Evolutionary conservation across 2,888 invertebrate species (phyloP).

Genomic region (Heteromurus nitidus): DNA sequence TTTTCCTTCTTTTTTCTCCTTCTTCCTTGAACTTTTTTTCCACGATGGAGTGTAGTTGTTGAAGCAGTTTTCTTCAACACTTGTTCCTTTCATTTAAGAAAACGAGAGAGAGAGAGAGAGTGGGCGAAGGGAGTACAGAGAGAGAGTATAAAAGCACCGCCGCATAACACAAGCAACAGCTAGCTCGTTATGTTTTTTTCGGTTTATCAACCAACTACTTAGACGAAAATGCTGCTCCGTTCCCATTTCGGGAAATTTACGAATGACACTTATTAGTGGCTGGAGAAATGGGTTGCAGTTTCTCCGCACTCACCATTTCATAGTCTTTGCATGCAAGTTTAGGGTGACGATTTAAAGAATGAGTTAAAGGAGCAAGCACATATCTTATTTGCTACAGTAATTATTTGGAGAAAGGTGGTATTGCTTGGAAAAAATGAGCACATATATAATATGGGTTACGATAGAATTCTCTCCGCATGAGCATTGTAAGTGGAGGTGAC

Average conservation of each 20-base stretch:
- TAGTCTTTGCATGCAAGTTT: too few species aligned
- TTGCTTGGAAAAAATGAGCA: too few species aligned
- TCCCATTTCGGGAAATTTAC: constrained; percentile 27
- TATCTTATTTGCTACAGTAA: too few species aligned
- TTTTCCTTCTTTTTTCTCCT: constrained; percentile 14
- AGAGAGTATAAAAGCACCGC: too few species aligned
- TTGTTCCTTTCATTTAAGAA: constrained; percentile 47
- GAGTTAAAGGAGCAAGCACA: too few species aligned
- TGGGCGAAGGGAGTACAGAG: too few species aligned
- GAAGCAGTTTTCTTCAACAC: constrained; percentile 11
- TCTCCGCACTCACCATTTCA: constrained; percentile 2
- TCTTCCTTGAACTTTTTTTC: constrained; percentile 1
- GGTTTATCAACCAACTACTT: constrained; percentile 48
- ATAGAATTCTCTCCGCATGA: too few species aligned
- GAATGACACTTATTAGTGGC: constrained; percentile 41
- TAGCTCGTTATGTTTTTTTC: constrained; percentile 54
- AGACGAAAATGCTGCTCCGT: constrained; percentile 11
- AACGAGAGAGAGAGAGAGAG: not conserved
- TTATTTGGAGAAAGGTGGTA: too few species aligned
- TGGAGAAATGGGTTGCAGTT: constrained; percentile 35
- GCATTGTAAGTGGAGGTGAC: too few species aligned
- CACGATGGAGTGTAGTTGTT: not conserved
- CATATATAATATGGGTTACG: too few species aligned
- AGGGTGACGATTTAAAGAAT: too few species aligned
- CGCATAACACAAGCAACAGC: constrained; percentile 57